Evolutionary conservation across 1,140 invertebrate genomes (phyloP).

Genomic region (Ridgeia piscesae): DNA sequence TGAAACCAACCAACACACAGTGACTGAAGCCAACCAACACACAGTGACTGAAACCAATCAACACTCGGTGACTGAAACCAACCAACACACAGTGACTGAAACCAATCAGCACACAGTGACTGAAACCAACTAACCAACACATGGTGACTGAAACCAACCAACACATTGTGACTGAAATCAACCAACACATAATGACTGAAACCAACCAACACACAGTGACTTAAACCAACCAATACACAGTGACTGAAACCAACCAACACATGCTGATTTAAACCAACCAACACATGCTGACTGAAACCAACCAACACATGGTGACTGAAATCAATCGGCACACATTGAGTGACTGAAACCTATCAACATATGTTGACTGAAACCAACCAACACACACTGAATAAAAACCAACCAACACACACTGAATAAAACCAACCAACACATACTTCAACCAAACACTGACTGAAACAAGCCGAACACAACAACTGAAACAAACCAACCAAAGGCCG

Average conservation of each 20-base stretch:
- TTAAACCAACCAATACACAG: slow-evolving; percentile 45
- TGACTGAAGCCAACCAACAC: too few species aligned
- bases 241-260: too few species aligned
- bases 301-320: slow-evolving; percentile 12
- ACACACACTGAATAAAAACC: slow-evolving; percentile 39
- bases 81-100: slow-evolving; percentile 13
- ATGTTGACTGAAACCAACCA: too few species aligned
- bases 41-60: too few species aligned
- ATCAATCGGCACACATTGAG: slow-evolving; percentile 56
- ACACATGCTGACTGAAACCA: slow-evolving; percentile 66
- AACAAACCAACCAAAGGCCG: slow-evolving; percentile 35
- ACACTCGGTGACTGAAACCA: slow-evolving; percentile 66
- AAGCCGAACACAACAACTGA: slow-evolving; percentile 20
- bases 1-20: slow-evolving; percentile 46
- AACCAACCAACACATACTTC: too few species aligned
- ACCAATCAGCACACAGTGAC: too few species aligned
- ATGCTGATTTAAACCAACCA: too few species aligned
- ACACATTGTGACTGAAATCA: neutral
- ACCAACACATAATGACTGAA: too few species aligned
- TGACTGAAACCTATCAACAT: slow-evolving; percentile 60
- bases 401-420: slow-evolving; percentile 16
- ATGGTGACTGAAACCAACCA: slow-evolving; percentile 63
- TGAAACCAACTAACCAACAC: too few species aligned
- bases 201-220: slow-evolving; percentile 71
- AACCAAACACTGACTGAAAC: slow-evolving; percentile 67